A percentile compares a stretch with the other conserved stretches of the same genome.
These are phyloP conservation scores for Steatornis caripensis DNA, from an alignment of 2,113 vertebrate genomes.

Conservation along the genomic window DNA sequence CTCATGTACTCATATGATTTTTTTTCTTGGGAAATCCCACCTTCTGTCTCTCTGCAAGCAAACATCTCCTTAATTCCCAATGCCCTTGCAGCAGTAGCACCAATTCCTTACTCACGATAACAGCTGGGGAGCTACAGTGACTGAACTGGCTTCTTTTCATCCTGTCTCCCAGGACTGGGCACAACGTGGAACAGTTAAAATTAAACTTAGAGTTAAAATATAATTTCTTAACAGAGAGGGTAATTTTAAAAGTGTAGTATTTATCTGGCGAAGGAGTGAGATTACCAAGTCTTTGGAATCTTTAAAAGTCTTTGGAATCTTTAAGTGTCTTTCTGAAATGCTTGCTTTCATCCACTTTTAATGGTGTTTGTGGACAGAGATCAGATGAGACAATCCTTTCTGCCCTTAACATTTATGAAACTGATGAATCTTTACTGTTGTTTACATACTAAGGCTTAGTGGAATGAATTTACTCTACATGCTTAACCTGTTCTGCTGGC, in stretches of 20 bases:
- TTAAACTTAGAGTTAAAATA: neutral
- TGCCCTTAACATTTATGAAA: neutral
- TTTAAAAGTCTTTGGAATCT: neutral
- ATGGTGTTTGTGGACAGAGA: neutral
- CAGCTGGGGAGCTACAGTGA: neutral
- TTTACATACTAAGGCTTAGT: neutral
- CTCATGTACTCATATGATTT: accelerated
- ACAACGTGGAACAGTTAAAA: neutral
- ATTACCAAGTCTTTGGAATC: neutral
- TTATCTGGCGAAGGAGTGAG: neutral
- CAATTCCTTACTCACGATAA: neutral
- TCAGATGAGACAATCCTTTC: neutral
- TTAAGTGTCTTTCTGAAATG: neutral
- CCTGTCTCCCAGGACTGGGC: neutral
- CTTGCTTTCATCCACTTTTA: neutral
- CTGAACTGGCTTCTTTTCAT: neutral
- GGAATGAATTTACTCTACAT: neutral
- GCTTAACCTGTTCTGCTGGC: neutral
- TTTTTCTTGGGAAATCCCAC: neutral
- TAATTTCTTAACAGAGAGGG: neutral
- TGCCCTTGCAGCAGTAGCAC: neutral
- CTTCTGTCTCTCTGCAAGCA: neutral
- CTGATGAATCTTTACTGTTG: neutral
- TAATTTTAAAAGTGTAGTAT: neutral
- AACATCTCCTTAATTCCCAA: neutral